phyloP scores from a whole-genome alignment of 2,113 vertebrate genomes.

The Penelope pileata region DNA sequence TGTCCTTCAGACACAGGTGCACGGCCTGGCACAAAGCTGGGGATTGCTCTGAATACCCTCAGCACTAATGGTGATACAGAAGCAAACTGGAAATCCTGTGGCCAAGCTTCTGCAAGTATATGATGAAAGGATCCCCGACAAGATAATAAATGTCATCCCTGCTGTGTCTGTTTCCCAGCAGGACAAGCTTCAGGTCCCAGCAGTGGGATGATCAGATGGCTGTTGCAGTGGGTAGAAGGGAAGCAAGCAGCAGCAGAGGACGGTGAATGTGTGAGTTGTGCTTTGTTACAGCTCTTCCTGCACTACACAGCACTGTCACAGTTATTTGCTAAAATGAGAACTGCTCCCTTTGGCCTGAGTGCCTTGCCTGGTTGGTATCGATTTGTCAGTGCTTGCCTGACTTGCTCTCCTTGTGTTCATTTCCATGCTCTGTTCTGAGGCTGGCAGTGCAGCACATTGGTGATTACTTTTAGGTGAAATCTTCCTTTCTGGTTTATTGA shows the following conservation, averaged over 20 bases:
- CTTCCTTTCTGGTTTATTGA: neutral
- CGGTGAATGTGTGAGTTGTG: neutral
- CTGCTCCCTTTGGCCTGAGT: neutral
- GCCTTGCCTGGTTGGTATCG: neutral
- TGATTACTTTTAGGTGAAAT: neutral
- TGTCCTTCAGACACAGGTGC: neutral
- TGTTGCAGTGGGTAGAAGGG: neutral
- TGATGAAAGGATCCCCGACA: neutral
- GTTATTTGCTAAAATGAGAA: neutral
- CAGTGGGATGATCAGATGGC: neutral
- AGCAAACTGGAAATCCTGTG: neutral
- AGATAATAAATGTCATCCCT: neutral
- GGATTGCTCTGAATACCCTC: neutral
- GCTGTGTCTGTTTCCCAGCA: neutral
- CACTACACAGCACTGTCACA: neutral
- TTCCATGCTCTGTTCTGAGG: fast-evolving
- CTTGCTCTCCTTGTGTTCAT: neutral
- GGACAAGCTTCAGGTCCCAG: neutral
- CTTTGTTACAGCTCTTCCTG: neutral
- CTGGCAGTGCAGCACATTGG: neutral
- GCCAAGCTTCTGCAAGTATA: neutral
- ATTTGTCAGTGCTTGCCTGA: neutral
- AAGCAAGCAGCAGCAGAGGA: neutral
- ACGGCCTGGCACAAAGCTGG: neutral
- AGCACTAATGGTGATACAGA: neutral